A percentile compares a stretch with the other conserved stretches of the same genome.
Conservation (phyloP, 1,140 invertebrate genomes). For the Pogonognathellus flavescens region DNA sequence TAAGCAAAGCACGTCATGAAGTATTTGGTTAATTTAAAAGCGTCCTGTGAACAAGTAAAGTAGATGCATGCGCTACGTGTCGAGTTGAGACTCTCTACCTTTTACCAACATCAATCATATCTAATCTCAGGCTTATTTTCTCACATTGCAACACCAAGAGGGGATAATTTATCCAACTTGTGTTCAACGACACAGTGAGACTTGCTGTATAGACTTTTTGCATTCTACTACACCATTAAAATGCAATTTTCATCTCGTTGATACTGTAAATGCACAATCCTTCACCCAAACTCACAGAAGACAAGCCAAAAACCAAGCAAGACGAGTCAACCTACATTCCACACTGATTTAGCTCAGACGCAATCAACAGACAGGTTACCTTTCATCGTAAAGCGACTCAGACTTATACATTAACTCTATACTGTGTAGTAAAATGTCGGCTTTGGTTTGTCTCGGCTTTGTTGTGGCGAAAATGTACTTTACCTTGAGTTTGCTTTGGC, state of each 20-base stretch:
- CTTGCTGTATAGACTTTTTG: neutral
- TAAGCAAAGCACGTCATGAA: no score
- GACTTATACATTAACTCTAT: neutral
- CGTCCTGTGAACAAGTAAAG: neutral
- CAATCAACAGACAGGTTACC: no score
- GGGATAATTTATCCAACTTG: no score
- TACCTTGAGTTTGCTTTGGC: neutral
- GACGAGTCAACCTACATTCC: slow-evolving; percentile 40
- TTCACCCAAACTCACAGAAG: neutral
- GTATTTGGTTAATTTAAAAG: no score
- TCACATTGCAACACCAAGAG: no score
- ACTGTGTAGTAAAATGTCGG: neutral
- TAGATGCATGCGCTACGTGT: neutral
- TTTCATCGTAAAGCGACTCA: neutral
- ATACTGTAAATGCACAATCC: no score
- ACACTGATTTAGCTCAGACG: slow-evolving; percentile 28
- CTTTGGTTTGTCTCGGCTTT: neutral
- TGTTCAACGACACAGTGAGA: neutral
- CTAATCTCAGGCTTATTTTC: neutral
- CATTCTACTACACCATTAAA: neutral
- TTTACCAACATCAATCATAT: slow-evolving; percentile 34
- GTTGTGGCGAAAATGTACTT: neutral
- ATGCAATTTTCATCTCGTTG: slow-evolving; percentile 16
- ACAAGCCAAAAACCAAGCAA: slow-evolving; percentile 3
- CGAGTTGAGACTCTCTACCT: no score